phyloP scores from a whole-genome alignment of 2,113 vertebrate species.

The Cryptomyrus ogoouensis region DNA sequence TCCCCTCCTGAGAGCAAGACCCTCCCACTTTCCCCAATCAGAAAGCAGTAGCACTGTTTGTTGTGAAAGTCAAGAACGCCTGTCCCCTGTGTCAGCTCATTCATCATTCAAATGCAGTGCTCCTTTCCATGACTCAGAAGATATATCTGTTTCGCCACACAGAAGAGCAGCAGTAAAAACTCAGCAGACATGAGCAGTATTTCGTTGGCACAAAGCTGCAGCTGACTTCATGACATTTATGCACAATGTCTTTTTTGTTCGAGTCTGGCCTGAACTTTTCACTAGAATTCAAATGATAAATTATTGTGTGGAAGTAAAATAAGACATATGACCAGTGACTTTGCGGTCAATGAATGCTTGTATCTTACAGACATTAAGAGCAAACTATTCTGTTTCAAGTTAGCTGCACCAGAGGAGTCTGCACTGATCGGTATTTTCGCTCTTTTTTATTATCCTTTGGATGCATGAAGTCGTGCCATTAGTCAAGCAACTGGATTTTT shows the following conservation, averaged over 20 bases:
- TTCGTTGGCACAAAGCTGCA: not conserved
- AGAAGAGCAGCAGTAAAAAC: not conserved
- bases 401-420: not conserved
- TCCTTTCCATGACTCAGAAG: not conserved
- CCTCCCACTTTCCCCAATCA: not conserved
- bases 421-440: not conserved
- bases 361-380: not conserved
- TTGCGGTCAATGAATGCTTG: not conserved
- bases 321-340: not conserved
- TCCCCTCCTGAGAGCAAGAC: not conserved
- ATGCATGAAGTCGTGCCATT: not conserved
- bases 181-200: not conserved
- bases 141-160: not conserved
- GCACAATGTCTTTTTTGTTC: not conserved
- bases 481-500: not conserved
- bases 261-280: not conserved
- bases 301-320: not conserved
- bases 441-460: not conserved
- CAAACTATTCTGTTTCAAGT: not conserved
- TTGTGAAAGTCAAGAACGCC: not conserved
- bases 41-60: not conserved
- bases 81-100: not conserved
- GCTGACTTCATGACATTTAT: slow-evolving; percentile 8
- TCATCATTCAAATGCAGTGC: not conserved
- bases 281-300: not conserved